A percentile compares a stretch with the other conserved stretches of the same genome.
phyloP scores from a whole-genome alignment of 2,797 vertebrate genomes.

The Alosa sapidissima region DNA sequence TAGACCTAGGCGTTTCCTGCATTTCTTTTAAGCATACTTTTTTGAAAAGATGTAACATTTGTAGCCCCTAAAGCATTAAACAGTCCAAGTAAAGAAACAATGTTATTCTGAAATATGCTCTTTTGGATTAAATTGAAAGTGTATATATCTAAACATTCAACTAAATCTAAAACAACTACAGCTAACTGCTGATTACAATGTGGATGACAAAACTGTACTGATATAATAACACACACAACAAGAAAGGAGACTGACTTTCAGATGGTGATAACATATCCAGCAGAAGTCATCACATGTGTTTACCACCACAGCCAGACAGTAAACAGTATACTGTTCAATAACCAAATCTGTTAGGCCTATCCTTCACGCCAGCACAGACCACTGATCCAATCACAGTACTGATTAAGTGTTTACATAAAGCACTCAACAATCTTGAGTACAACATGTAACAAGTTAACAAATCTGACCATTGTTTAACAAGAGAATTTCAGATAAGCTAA shows the following conservation, averaged over 20 bases:
- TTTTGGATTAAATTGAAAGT: neutral
- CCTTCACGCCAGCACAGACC: neutral
- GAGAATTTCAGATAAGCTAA: slow-evolving; percentile 17
- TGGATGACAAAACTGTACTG: neutral
- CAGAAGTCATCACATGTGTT: neutral
- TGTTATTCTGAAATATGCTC: neutral
- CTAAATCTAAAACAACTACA: neutral
- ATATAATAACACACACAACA: neutral
- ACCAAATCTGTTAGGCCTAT: neutral
- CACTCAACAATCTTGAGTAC: neutral
- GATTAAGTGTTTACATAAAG: slow-evolving; percentile 26
- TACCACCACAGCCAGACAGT: neutral
- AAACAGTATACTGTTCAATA: neutral
- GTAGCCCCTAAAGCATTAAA: neutral
- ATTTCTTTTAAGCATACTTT: neutral
- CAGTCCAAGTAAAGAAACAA: neutral
- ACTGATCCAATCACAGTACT: neutral
- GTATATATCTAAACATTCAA: neutral
- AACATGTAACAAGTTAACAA: slow-evolving; percentile 24
- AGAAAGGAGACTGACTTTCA: neutral
- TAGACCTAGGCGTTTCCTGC: neutral
- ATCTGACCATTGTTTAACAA: neutral
- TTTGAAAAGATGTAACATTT: neutral
- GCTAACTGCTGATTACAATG: neutral
- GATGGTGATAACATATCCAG: neutral